Base-by-base conservation (phyloP, 1,140 invertebrate species). In the Lordiphosa collinella region DNA sequence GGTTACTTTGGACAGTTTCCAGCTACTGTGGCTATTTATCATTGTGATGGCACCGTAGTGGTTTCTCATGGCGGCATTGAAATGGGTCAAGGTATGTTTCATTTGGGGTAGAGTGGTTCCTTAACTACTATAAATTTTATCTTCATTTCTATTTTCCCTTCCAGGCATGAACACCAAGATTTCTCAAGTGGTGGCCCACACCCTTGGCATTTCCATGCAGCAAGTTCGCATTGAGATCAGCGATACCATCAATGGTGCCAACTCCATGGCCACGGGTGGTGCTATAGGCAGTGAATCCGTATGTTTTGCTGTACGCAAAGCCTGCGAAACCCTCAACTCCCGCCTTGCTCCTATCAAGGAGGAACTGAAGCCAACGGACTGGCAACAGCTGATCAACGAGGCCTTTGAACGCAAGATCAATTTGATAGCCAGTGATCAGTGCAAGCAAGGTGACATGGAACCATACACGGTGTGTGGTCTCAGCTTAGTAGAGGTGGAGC, bases 61-160 rank as follows among this genome's bases (percentile, higher is more conserved):
- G 90, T 97, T 31, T 90, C 91, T 9, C 94, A 96, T 76, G 94
- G 93, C 41, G 95, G 95, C 25, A 92, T 96, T 35, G 96, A 97
- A 91, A 94, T 94, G 89, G 96, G 96, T 7, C 96, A 97, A 91
- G 96, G 96, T 64, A 44, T 44, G 72, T 47, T 8, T 0, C 7
- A 8, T 29, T 29, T n/a, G n/a, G n/a, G n/a, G n/a, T n/a, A n/a
- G n/a, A n/a, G n/a, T n/a, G n/a, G n/a, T n/a, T n/a, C n/a, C n/a
- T n/a, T n/a, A n/a, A n/a, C n/a, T n/a, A n/a, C n/a, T n/a, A n/a
- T n/a, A n/a, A n/a, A n/a, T n/a, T n/a, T n/a, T n/a, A n/a, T n/a
- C n/a, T n/a, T n/a, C n/a, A n/a, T n/a, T n/a, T n/a, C n/a, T n/a
- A n/a, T n/a, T n/a, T n/a, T 6, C 4, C n/a, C 16, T 36, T 5